Evolutionary conservation across 2,113 vertebrate species (phyloP).

Genomic region (Thinocorus orbignyianus): DNA sequence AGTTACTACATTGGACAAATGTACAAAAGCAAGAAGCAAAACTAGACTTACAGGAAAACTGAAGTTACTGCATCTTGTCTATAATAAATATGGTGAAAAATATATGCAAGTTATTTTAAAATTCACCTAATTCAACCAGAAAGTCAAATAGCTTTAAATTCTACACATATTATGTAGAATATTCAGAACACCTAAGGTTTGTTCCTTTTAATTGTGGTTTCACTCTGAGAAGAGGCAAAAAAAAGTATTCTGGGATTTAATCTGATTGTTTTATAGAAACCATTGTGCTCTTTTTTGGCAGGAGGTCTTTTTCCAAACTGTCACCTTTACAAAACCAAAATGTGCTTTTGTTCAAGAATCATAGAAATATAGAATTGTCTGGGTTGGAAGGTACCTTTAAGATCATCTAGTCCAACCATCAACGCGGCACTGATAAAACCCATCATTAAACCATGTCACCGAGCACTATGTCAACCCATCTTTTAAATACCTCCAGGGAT

Average conservation of each 20-base stretch:
- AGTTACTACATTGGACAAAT: background rate
- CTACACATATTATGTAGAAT: background rate
- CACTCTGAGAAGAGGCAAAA: background rate
- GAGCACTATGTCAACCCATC: too few relatives aligned
- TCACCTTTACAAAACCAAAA: background rate
- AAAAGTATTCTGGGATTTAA: background rate
- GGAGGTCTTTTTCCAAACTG: background rate
- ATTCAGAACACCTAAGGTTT: background rate
- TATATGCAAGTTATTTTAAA: background rate
- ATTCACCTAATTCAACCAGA: background rate
- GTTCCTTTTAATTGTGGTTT: background rate
- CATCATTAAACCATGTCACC: too few relatives aligned
- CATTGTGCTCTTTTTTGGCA: background rate
- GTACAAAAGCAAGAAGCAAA: background rate
- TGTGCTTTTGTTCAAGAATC: background rate
- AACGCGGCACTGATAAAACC: too few relatives aligned
- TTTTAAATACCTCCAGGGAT: too few relatives aligned
- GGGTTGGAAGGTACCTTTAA: too few relatives aligned
- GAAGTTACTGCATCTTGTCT: background rate
- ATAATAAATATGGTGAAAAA: background rate
- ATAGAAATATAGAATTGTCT: too few relatives aligned
- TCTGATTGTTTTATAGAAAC: background rate
- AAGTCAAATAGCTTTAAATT: background rate
- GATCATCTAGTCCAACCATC: too few relatives aligned
- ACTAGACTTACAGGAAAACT: background rate